These are phyloP conservation scores for Asteroscopus sphinx DNA, from an alignment of 2,888 invertebrate genomes.

Conservation along the genomic window DNA sequence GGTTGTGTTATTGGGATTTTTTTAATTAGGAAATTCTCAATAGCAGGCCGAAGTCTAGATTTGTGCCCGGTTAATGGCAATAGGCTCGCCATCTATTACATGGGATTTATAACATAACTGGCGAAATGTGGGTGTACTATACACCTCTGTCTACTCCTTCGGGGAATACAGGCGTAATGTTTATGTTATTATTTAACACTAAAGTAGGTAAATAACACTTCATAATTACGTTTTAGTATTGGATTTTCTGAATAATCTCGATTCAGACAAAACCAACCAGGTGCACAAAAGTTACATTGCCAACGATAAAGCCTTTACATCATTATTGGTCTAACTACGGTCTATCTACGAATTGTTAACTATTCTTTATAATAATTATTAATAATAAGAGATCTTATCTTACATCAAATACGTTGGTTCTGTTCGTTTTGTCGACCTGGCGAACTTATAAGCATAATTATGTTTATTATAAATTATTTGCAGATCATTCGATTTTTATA, in stretches of 20 bases:
- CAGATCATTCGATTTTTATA: conserved; percentile 40
- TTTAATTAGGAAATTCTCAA: too few species aligned
- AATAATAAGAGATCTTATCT: conserved; percentile 68
- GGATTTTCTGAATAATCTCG: conserved; percentile 64
- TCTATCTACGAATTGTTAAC: conserved; percentile 59
- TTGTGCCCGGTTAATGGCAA: too few species aligned
- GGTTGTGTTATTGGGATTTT: too few species aligned
- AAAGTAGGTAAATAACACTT: too few species aligned
- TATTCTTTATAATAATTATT: conserved; percentile 56
- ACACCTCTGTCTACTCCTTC: too few species aligned
- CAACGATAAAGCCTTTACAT: conserved; percentile 82
- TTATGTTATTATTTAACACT: too few species aligned
- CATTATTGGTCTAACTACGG: conserved; percentile 64
- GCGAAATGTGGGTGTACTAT: too few species aligned
- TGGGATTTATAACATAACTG: too few species aligned
- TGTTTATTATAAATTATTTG: conserved; percentile 55
- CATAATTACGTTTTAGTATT: too few species aligned
- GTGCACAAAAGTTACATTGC: conserved; percentile 87
- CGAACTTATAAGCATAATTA: conserved; percentile 74
- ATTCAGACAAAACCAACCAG: conserved; percentile 79
- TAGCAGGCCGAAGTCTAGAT: too few species aligned
- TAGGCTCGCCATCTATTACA: too few species aligned
- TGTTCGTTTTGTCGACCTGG: conserved; percentile 88
- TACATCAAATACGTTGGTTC: conserved; percentile 79
- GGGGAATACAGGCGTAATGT: too few species aligned